These are phyloP conservation scores for Drosophila nr. fundita DNA, from an alignment of 2,888 invertebrate genomes.

Conservation along the genomic window DNA sequence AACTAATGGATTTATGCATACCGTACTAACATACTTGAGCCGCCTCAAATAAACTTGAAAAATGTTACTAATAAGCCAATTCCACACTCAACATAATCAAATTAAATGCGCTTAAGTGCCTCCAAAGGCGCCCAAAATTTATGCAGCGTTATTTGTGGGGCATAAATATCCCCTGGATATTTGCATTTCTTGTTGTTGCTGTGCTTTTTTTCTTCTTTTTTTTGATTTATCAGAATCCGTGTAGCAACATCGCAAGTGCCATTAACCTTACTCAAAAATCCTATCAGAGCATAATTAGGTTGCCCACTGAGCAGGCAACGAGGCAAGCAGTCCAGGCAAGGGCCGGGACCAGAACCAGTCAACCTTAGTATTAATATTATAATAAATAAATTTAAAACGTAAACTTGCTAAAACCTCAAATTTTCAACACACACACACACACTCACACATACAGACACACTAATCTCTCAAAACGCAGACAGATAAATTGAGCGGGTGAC, in stretches of 20 bases:
- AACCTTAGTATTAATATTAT: constrained; percentile 74
- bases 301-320: constrained; percentile 44
- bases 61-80: constrained; percentile 52
- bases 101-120: constrained; percentile 36
- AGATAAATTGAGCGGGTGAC: constrained; percentile 19
- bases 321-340: constrained; percentile 15
- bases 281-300: constrained; percentile 74
- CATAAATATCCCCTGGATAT: constrained; percentile 22
- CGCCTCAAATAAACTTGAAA: constrained; percentile 42
- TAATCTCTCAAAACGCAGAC: constrained; percentile 31
- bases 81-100: constrained; percentile 46
- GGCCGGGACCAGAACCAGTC: constrained; percentile 15
- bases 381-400: constrained; percentile 71
- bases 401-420: constrained; percentile 64
- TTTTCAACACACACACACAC: constrained; percentile 31
- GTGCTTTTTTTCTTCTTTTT: background rate
- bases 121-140: constrained; percentile 23
- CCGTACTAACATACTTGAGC: constrained; percentile 42
- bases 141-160: constrained; percentile 37
- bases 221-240: constrained; percentile 8
- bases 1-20: constrained; percentile 63
- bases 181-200: background rate
- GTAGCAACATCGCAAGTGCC: constrained; percentile 25
- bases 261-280: constrained; percentile 72
- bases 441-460: constrained; percentile 20